phyloP scores from a whole-genome alignment of 2,888 invertebrate genomes.

The Tyria jacobaeae region DNA sequence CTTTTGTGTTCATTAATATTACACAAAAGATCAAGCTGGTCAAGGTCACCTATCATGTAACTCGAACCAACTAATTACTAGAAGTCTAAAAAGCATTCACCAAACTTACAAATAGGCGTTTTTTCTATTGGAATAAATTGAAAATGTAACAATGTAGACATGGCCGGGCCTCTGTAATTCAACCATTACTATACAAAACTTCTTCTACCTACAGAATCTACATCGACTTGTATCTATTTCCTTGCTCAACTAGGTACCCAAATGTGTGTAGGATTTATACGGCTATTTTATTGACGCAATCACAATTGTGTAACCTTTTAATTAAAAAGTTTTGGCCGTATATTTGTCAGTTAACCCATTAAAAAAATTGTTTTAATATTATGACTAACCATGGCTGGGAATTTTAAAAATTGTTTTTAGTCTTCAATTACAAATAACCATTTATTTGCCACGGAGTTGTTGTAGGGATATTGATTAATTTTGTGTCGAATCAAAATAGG shows the following conservation, averaged over 20 bases:
- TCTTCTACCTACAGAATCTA: neutral
- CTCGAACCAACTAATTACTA: too few relatives aligned
- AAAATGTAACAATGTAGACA: too few relatives aligned
- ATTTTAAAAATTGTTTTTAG: neutral
- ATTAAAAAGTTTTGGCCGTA: slow-evolving; percentile 10
- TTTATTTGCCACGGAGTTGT: slow-evolving; percentile 22
- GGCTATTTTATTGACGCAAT: slow-evolving; percentile 9
- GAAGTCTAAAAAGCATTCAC: too few relatives aligned
- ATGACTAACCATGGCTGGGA: neutral
- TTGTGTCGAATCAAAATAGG: slow-evolving; percentile 38
- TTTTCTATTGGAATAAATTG: too few relatives aligned
- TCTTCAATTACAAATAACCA: slow-evolving; percentile 1
- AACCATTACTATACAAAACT: too few relatives aligned
- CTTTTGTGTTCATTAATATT: too few relatives aligned
- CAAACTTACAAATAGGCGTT: too few relatives aligned
- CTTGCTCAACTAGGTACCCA: slow-evolving; percentile 3
- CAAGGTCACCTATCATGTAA: too few relatives aligned
- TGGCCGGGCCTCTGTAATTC: too few relatives aligned
- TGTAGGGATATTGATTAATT: slow-evolving; percentile 42
- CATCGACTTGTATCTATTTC: slow-evolving; percentile 8
- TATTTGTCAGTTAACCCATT: neutral
- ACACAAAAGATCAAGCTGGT: too few relatives aligned
- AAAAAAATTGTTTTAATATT: neutral
- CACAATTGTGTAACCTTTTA: slow-evolving; percentile 14
- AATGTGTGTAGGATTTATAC: slow-evolving; percentile 17